Base-by-base conservation (phyloP, 2,797 vertebrate species). In the Melanogrammus aeglefinus region DNA sequence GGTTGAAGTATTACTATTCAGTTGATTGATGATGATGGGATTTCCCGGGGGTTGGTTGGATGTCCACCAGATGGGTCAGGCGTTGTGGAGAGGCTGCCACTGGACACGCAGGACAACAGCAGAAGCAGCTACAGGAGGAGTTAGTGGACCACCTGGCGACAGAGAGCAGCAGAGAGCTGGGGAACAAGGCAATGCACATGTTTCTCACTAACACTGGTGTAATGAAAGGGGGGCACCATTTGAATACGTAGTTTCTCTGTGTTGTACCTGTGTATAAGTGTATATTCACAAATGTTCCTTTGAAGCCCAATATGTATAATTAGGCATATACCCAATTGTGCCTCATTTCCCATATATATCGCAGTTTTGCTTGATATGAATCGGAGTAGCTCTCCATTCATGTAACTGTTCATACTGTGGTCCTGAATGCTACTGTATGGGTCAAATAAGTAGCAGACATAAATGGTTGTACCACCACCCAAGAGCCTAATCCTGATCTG, bases 41-140 rank as follows among this genome's bases (percentile, higher is more conserved):
- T 16, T 24, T n/a, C 66, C 10, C 0, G 79, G 13, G 83, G 38
- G n/a, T n/a, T 77, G 39, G 3, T 4, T 85, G 3, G 9, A 57
- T 21, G n/a, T 79, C 3, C 38, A 21, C n/a, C 93, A 98, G 97
- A 99, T 99, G 98, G 98, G 98, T 97, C 98, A 99, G 90, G 96
- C 93, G 90, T 93, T 99, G 92, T 99, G 98, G 98, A n/a, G n/a
- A 96, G 97, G 94, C 96, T 99, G 87, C 96, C 95, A 91, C 91
- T 69, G 63, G 63, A 69, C n/a, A n/a, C 63, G 24, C 89, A 76
- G 90, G 89, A 90, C 97, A 97, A 94, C 98, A 96, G 92, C 96
- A 97, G n/a, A n/a, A n/a, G 91, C 97, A 98, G 88, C 92, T 98
- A 85, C 97, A 99, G 76, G 96, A 97, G 92, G 95, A 96, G 82